Evolutionary conservation across 2,113 vertebrate genomes (phyloP), one percentile per base, ranked within the genome.

Genomic region (Corythoichthys intestinalis): DNA sequence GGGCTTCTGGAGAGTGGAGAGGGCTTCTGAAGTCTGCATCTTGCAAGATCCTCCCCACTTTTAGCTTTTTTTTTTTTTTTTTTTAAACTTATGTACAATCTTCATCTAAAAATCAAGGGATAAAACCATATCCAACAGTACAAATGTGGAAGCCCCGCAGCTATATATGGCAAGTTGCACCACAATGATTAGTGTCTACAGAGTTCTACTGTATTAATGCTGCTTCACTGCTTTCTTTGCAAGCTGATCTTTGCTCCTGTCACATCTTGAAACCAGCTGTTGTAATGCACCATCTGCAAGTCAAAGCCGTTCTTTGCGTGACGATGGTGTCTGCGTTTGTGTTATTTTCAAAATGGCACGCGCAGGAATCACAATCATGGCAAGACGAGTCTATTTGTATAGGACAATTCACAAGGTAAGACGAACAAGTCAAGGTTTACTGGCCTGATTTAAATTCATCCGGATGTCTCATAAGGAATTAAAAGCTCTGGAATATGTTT

Each of bases 121-220:
- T 60, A 20, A 63, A 59, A 58, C 64, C 38, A 35, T 59, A 17
- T 65, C 10, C 38, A 34, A 49, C 11, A 8, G 10, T 13, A 58
- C 15, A 38, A 4, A 66, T 49, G 46, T 68, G 65, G 12, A 38
- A 44, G 59, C 65, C 76, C 66, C 3, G 59, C 53, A 73, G 72
- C 72, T 17, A n/a, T 37, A 37, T 39, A 37, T 54, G 72, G 71
- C 50, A 68, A 63, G 39, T 71, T 73, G 75, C 63, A 34, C 50
- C 1, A 11, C 65, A 54, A 10, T 71, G 64, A 38, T 67, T 2
- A 46, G 2, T 15, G 15, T 64, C 12, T 65, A 47, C 53, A 28
- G 53, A 44, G 73, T 76, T 67, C 2, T 28, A 17, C 3, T 2
- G 56, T 15, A 50, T 77, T 73, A 67, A 76, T 37, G 54, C 59